Evolutionary conservation across 2,797 vertebrate genomes (phyloP).

Genomic region (Delichon dasypus): DNA sequence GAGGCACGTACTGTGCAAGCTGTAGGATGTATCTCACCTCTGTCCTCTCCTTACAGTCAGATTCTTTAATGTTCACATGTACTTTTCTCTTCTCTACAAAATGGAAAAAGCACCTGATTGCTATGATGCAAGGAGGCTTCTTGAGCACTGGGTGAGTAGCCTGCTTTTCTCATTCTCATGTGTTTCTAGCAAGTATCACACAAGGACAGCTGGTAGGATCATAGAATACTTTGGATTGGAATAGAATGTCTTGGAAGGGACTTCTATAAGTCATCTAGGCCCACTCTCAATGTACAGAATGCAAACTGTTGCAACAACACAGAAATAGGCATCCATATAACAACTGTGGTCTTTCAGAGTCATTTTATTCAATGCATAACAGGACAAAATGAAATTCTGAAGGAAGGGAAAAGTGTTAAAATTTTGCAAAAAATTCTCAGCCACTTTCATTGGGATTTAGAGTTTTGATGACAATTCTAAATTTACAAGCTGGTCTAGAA

Average conservation of each 20-base stretch:
- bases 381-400: background rate
- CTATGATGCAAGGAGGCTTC: constrained; percentile 43
- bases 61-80: constrained; percentile 65
- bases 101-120: constrained; percentile 5
- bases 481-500: background rate
- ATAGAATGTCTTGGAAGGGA: background rate
- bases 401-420: background rate
- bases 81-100: constrained; percentile 48
- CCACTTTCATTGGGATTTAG: background rate
- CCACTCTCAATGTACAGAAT: background rate
- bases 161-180: background rate
- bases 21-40: background rate
- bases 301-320: background rate
- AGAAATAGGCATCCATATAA: background rate
- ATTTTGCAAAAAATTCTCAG: background rate
- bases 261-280: background rate
- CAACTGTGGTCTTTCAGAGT: background rate
- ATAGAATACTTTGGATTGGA: background rate
- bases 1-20: background rate
- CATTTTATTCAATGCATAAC: background rate
- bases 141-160: constrained; percentile 62
- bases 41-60: constrained; percentile 57
- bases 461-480: background rate
- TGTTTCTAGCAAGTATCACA: background rate
- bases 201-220: background rate